Base-by-base conservation (phyloP, 2,888 invertebrate genomes). In the Disparrhopalites patrizii region DNA sequence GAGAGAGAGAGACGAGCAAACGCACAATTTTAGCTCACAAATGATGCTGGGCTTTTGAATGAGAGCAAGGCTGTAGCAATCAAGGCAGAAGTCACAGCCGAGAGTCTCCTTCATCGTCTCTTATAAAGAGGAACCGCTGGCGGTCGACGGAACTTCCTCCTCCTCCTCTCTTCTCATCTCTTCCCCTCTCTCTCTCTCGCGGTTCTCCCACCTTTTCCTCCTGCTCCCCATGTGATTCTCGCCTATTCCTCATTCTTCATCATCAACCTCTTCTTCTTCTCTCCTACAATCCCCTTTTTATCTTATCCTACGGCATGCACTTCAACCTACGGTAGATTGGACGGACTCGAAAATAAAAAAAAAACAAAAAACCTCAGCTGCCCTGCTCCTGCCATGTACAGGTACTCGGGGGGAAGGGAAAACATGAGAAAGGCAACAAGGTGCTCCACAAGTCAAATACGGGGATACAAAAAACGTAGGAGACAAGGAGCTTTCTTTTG, bases 101-200 rank as follows among this genome's bases (percentile, higher is more conserved):
- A 18, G 18, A 10, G 10, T 47, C 8, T n/a, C n/a, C n/a, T n/a
- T n/a, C n/a, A n/a, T n/a, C n/a, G n/a, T n/a, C n/a, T n/a, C n/a
- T n/a, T n/a, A n/a, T n/a, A n/a, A n/a, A n/a, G 8, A n/a, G n/a
- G 47, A 47, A 15, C 47, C 8, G 47, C 25, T 47, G 47, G 20
- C 23, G 47, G 47, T 47, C 47, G 47, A 25, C 47, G 47, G 47
- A 47, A 47, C 25, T 47, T 47, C 47, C 47, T 47, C 47, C n/a
- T 47, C 47, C 25, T 47, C 25, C 47, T 25, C 25, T 25, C 47
- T 47, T 47, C 23, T 47, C 47, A 3, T 40, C 43, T 57, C 57
- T 57, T 27, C 27, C 57, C 30, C 40, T 57, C 13, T 40, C 38
- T 20, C 25, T 58, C 58, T 28, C 43, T 58, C 43, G n/a, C 43